Evolutionary conservation across 2,113 vertebrate species (phyloP).

Genomic region (Sterna hirundo): DNA sequence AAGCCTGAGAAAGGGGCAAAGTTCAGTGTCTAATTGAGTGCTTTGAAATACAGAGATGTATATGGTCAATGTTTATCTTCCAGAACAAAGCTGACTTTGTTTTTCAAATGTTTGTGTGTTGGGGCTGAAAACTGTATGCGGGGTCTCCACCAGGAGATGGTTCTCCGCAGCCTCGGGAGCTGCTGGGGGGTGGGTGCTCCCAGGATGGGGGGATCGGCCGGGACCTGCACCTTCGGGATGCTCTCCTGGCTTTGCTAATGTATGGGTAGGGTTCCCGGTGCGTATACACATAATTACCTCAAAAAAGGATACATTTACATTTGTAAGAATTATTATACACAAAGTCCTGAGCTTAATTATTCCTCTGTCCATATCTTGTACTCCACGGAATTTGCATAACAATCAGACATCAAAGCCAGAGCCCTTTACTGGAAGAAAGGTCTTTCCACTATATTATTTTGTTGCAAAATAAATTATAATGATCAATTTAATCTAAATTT

Average conservation of each 20-base stretch:
- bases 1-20: constrained; percentile 56
- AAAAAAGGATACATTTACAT: neutral
- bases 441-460: constrained; percentile 2
- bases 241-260: neutral
- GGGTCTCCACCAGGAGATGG: neutral
- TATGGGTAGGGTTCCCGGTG: neutral
- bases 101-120: neutral
- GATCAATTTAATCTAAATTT: constrained; percentile 50
- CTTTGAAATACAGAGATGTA: constrained; percentile 44
- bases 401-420: constrained; percentile 46
- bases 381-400: constrained; percentile 19
- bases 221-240: accelerated
- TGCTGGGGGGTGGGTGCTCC: neutral
- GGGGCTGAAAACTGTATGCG: neutral
- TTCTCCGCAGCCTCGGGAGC: accelerated
- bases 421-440: neutral
- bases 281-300: neutral
- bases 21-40: constrained; percentile 57
- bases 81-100: constrained; percentile 46
- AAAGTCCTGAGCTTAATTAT: constrained; percentile 12
- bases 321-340: constrained; percentile 16
- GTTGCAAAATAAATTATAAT: constrained; percentile 22
- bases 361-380: constrained; percentile 1
- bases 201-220: neutral
- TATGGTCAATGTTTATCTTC: constrained; percentile 47